phyloP scores from a whole-genome alignment of 2,888 invertebrate genomes.

The Argynnis bischoffii region DNA sequence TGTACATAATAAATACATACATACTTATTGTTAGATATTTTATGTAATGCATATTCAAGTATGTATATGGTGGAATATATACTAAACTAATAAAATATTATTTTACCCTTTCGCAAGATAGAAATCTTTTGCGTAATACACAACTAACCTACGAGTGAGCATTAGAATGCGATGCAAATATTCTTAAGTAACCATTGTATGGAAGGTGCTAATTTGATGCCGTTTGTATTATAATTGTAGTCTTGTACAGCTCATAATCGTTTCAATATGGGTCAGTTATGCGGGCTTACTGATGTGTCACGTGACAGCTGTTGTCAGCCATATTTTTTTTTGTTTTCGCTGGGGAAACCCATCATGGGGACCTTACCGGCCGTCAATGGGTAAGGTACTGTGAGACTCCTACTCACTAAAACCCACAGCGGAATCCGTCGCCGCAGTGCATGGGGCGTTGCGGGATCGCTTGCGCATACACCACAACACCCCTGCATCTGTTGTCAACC shows the following conservation, averaged over 20 bases:
- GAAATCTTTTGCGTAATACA: conserved; percentile 55
- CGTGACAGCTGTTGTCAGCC: background rate
- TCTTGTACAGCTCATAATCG: conserved; percentile 22
- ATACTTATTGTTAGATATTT: too few species aligned
- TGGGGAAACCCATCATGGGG: too few species aligned
- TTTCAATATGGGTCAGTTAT: conserved; percentile 30
- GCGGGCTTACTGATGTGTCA: conserved; percentile 1
- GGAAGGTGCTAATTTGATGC: conserved; percentile 39
- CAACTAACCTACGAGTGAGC: conserved; percentile 45
- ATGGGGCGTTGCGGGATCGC: too few species aligned
- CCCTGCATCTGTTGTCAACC: background rate
- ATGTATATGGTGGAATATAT: too few species aligned
- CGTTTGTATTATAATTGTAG: conserved; percentile 27
- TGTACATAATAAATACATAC: too few species aligned
- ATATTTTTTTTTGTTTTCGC: too few species aligned
- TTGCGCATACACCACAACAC: too few species aligned
- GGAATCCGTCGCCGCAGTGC: too few species aligned
- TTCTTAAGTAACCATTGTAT: conserved; percentile 51
- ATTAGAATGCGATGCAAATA: conserved; percentile 63
- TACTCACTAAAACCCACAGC: too few species aligned
- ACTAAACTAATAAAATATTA: background rate
- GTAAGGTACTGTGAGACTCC: too few species aligned
- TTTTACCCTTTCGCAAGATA: conserved; percentile 39
- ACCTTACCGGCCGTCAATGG: too few species aligned
- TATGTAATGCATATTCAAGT: too few species aligned